Evolutionary conservation across 2,888 invertebrate species (phyloP).

Genomic region (Drosophila percnosoma): DNA sequence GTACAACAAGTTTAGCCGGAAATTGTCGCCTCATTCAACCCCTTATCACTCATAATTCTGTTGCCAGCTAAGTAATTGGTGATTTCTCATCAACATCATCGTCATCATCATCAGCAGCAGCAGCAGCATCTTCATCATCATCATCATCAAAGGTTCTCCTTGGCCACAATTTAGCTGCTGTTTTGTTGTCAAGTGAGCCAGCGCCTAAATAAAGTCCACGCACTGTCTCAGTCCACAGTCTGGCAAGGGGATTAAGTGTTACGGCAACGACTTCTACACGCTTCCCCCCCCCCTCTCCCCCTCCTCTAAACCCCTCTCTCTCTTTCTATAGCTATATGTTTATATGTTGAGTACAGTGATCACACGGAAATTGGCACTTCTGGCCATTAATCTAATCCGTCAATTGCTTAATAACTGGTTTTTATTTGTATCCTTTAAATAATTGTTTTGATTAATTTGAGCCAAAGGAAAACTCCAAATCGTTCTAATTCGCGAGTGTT

Average conservation of each 20-base stretch:
- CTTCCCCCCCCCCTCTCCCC: not conserved
- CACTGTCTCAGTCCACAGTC: slow-evolving; percentile 11
- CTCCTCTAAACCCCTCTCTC: not conserved
- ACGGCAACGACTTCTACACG: slow-evolving; percentile 43
- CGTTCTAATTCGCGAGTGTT: not conserved
- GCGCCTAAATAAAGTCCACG: slow-evolving; percentile 35
- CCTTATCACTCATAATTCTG: slow-evolving; percentile 45
- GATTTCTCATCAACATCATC: slow-evolving; percentile 26
- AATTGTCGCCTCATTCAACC: slow-evolving; percentile 42
- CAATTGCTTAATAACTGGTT: not conserved
- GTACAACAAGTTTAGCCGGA: slow-evolving; percentile 28
- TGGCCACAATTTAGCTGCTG: slow-evolving; percentile 24
- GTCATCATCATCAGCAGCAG: not conserved
- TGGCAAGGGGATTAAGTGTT: slow-evolving; percentile 57
- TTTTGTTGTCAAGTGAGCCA: slow-evolving; percentile 22
- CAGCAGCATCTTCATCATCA: not conserved
- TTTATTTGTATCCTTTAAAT: not conserved
- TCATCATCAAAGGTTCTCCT: not conserved
- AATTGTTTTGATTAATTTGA: not conserved
- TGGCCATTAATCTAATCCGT: not conserved
- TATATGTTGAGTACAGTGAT: slow-evolving; percentile 1
- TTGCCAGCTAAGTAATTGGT: slow-evolving; percentile 48
- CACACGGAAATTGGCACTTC: not conserved
- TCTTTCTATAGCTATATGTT: not conserved
- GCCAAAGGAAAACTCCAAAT: not conserved